Evolutionary conservation across 2,888 invertebrate genomes (phyloP), one percentile per base, ranked within the genome.

Genomic region (Leptogaster cylindrica): DNA sequence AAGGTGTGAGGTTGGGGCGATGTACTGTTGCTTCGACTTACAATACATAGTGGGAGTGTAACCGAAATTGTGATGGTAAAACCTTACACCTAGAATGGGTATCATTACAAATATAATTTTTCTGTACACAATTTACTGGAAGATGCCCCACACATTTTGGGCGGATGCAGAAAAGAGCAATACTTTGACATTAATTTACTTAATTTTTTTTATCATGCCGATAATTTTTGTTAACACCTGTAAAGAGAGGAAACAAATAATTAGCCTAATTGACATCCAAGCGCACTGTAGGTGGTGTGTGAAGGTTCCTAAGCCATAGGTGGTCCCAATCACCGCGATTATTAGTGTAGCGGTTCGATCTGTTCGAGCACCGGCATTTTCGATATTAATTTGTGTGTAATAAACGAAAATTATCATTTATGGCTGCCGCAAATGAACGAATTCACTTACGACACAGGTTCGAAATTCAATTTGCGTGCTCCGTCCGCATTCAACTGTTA

Each of bases 151-250:
- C 8, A 27, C 10, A 33, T 18, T 20, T 44, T 61, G 28, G 44
- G 44, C 8, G 23, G n/a, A 46, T 46, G n/a, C 46, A 46, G 46
- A 25, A 46, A n/a, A 25, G 46, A n/a, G n/a, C n/a, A n/a, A n/a
- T n/a, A n/a, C n/a, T n/a, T n/a, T n/a, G n/a, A n/a, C n/a, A n/a
- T n/a, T n/a, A n/a, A n/a, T n/a, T n/a, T n/a, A n/a, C n/a, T n/a
- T n/a, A n/a, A n/a, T n/a, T n/a, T 44, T 61, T 44, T 44, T 20
- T 61, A 61, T 27, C 61, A 44, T 61, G 61, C 28, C 41, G 27
- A 44, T 61, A 61, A 61, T 61, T 61, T 41, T 44, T 27, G 41
- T 41, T 61, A 61, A 44, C 61, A 61, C 61, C 61, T 61, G 61
- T 28, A 61, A 61, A 61, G 16, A 61, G 41, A 44, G 27, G 46